These are phyloP conservation scores for Calosoma granatense DNA, from an alignment of 1,140 invertebrate species.

Conservation along the genomic window DNA sequence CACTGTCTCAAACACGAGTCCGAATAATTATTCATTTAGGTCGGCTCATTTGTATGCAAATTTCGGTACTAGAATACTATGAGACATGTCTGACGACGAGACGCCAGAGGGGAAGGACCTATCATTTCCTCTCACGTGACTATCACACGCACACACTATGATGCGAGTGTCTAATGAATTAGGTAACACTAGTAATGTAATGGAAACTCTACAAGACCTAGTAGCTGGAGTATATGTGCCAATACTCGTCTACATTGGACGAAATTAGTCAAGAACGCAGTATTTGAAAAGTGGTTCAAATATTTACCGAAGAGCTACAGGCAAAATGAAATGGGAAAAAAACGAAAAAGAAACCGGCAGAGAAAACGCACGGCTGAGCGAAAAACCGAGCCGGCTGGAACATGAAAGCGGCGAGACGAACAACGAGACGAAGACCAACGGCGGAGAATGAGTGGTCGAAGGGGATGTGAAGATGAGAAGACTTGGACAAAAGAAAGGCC, in stretches of 20 bases:
- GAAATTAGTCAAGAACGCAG: no score
- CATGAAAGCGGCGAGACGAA: not conserved
- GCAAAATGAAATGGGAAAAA: not conserved
- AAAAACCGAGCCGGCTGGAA: not conserved
- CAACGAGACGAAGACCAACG: not conserved
- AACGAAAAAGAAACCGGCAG: not conserved
- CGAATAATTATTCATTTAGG: conserved; percentile 5
- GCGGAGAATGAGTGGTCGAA: no score
- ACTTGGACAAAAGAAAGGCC: no score
- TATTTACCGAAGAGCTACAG: not conserved
- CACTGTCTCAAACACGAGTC: not conserved
- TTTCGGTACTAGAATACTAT: not conserved
- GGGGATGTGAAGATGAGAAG: no score
- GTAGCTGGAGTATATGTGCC: no score
- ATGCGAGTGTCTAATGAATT: no score
- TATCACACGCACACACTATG: not conserved
- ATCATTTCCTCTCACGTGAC: not conserved
- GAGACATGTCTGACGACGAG: not conserved
- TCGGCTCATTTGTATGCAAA: conserved; percentile 2
- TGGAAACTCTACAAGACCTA: no score
- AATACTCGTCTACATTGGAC: no score
- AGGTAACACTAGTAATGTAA: no score
- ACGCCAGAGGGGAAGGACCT: not conserved
- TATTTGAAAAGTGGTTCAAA: not conserved
- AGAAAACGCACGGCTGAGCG: not conserved